These are phyloP conservation scores for Phania funesta DNA, from an alignment of 2,888 invertebrate genomes.

Conservation along the genomic window DNA sequence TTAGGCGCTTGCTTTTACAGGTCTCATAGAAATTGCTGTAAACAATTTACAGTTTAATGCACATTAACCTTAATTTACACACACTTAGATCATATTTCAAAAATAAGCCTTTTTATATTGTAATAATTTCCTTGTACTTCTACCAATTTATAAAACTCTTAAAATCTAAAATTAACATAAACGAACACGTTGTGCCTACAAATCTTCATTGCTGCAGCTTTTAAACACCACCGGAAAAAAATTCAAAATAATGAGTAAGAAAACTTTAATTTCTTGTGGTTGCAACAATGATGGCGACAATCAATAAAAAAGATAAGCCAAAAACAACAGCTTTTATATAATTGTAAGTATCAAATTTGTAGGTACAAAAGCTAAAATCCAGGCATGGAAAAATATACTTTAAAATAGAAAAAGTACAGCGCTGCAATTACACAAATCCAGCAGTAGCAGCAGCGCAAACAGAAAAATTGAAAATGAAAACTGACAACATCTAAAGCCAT, in stretches of 20 bases:
- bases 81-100: background rate
- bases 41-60: no score
- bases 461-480: no score
- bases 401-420: background rate
- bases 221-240: background rate
- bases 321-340: background rate
- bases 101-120: background rate
- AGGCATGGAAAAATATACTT: background rate
- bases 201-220: constrained; percentile 29
- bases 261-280: constrained; percentile 49
- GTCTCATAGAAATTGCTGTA: no score
- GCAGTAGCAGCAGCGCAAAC: constrained; percentile 8
- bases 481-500: constrained; percentile 55
- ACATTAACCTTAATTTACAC: background rate
- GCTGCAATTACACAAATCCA: constrained; percentile 22
- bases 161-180: constrained; percentile 49
- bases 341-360: constrained; percentile 18
- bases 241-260: background rate
- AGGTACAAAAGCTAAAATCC: background rate
- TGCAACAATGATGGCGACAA: constrained; percentile 64
- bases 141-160: background rate
- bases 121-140: background rate
- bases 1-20: no score
- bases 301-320: constrained; percentile 64
- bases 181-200: constrained; percentile 47